phyloP scores from a whole-genome alignment of 92 coral and sea anemone genomes.

The Anthopleura xanthogrammica region DNA sequence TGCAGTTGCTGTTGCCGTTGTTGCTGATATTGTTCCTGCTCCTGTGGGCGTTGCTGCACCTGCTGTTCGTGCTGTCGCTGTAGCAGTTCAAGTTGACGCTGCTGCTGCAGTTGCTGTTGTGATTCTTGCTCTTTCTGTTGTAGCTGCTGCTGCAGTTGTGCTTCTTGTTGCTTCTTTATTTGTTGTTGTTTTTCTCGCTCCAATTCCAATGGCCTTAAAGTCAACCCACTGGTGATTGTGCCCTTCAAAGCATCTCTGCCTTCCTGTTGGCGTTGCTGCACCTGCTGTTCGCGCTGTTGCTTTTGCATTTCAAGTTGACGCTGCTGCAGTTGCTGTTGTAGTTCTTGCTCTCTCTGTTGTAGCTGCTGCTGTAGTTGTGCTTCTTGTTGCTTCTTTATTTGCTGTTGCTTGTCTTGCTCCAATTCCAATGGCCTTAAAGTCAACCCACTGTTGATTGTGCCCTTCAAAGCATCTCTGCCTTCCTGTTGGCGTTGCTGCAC shows the following conservation, averaged over 20 bases:
- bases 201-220: background rate
- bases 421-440: background rate
- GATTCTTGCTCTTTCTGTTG: background rate
- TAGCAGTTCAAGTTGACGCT: background rate
- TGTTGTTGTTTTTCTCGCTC: background rate
- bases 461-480: background rate
- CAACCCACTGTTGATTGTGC: background rate
- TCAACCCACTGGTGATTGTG: background rate
- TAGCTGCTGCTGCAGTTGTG: background rate
- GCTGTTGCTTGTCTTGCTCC: background rate
- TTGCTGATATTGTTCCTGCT: slow-evolving; percentile 4
- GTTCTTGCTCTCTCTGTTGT: slow-evolving; percentile 19
- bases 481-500: too few relatives aligned
- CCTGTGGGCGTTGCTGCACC: background rate
- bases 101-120: background rate
- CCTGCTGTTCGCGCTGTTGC: background rate
- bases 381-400: background rate
- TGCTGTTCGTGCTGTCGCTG: background rate
- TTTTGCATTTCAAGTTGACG: background rate
- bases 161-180: background rate
- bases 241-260: background rate
- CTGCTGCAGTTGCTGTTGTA: slow-evolving; percentile 1
- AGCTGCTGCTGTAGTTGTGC: background rate
- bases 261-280: background rate
- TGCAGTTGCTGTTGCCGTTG: background rate